Base-by-base conservation (phyloP, 2,113 vertebrate genomes). In the Sebastes schlegelii region DNA sequence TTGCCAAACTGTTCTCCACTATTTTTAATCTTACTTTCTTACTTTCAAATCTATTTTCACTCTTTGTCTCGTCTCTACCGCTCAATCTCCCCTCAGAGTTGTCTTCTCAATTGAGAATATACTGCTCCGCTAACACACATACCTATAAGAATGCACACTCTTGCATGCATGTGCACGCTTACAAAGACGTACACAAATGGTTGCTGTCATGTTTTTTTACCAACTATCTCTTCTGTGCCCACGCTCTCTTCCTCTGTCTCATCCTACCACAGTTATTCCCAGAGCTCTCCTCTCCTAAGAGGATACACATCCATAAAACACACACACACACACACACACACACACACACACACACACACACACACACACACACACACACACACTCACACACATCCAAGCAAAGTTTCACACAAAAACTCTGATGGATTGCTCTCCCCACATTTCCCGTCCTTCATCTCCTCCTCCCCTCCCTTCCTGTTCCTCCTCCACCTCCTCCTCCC, bases 161-260 rank as follows among this genome's bases (percentile, higher is more conserved):
- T 26, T 42, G 13, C 42, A 60, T 66, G 70, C 40, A 65, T 14
- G 49, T 51, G 6, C 34, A 14, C 17, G 0, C 8, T 8, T 12
- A 10, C 40, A 54, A 12, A 63, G 26, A 66, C 61, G 51, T 9
- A 34, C 62, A 73, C 52, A 52, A 45, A 26, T 26, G 14, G 23
- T 26, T 52, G 60, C 82, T 74, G 46, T 78, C 74, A 66, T 60
- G 77, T 70, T n/a, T 54, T 34, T 61, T 48, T 19, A 63, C 55
- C 52, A 43, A 17, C 42, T 54, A 67, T 64, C 52, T 84, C 16
- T 46, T 10, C 23, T 21, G 10, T 43, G 42, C 40, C 9, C 5
- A n/a, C 49, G 8, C 26, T 74, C 16, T 54, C 67, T 66, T 40
- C 13, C 23, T 48, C 46, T 16, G 19, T 57, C 60, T 82, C 80